Evolutionary conservation across 2,888 invertebrate genomes (phyloP), one percentile per base, ranked within the genome.

Genomic region (Mythimna pallens): DNA sequence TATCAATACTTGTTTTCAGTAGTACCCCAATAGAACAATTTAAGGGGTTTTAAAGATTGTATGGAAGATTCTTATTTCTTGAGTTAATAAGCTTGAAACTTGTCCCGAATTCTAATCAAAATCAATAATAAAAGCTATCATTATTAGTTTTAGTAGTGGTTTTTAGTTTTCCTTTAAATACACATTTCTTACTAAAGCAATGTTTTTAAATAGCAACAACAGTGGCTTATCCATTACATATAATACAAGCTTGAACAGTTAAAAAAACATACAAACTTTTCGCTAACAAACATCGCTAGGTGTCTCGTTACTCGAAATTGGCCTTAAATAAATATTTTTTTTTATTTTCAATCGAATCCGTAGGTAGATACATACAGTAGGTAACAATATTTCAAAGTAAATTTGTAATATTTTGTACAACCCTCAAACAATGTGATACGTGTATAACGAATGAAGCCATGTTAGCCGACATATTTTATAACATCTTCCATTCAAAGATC

Each of bases 371-470:
- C 34, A 64, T 52, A 20, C 34, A 40, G 40, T n/a, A 36, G 36
- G 36, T 36, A 59, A 74, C 34, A n/a, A n/a, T 47, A 34, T 58
- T 52, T 54, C 52, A 36, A 30, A 59, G 25, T 36, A 1, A 47
- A 22, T 61, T 66, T 47, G 9, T 12, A 22, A 40, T 67, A 57
- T 61, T 50, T 62, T 50, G 30, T 30, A 76, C 22, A 52, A 36
- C 22, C 22, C 47, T 43, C 36, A 36, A 25, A 71, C 12, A n/a
- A 43, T 43, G 22, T 52, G 40, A 52, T 58, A 30, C 30, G n/a
- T 63, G n/a, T 75, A 62, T 63, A 57, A 54, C 10, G 58, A 47
- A 69, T 36, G 52, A 76, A 76, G 30, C 30, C 64, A 36, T 59
- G 34, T 20, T 30, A 47, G 5, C 14, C 36, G 77, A 62, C 43